Evolutionary conservation across 2,888 invertebrate genomes (phyloP), one percentile per base, ranked within the genome.

Genomic region (Zeuzera pyrina): DNA sequence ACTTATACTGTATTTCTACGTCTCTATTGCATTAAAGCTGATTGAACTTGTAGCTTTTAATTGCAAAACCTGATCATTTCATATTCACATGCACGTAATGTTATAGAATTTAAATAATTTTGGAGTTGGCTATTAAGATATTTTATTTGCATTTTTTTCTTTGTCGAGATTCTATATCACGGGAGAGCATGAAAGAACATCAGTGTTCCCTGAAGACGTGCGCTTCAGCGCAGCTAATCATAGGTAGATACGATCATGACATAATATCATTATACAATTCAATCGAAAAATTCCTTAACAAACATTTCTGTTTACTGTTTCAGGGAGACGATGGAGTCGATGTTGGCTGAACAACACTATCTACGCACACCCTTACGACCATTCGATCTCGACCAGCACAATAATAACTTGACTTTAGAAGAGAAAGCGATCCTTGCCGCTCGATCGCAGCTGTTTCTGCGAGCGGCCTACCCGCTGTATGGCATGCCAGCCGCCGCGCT

Each of bases 261-360:
- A 19, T 8, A 19, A 19, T 8, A 19, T 19, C 19, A 19, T 7
- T 19, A 8, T 19, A 19, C 2, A 5, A 19, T 7, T 19, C 19
- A 19, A 19, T 19, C 8, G 19, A 7, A 8, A 19, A 5, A 7
- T 19, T 19, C 19, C 8, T 8, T 19, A 19, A 27, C 11, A 28
- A 19, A 33, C 23, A 11, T 5, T 8, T 10, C 13, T 16, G 15
- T 15, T 12, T 13, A 28, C 15, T 19, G 15, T 83, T 78, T 47
- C 88, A 93, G 94, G 76, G 94, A 94, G 79, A 93, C 93, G 35
- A 94, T 94, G 94, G 94, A 94, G 71, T 91, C 91, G 32, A 91
- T 94, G 90, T 69, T 94, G 53, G 92, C 91, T 25, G 93, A 94
- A 59, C 93, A 94, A 72, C 92, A 93, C 51, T 89, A 93, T 51